Evolutionary conservation across 2,888 invertebrate genomes (phyloP).

Genomic region (Cantharis lateralis): DNA sequence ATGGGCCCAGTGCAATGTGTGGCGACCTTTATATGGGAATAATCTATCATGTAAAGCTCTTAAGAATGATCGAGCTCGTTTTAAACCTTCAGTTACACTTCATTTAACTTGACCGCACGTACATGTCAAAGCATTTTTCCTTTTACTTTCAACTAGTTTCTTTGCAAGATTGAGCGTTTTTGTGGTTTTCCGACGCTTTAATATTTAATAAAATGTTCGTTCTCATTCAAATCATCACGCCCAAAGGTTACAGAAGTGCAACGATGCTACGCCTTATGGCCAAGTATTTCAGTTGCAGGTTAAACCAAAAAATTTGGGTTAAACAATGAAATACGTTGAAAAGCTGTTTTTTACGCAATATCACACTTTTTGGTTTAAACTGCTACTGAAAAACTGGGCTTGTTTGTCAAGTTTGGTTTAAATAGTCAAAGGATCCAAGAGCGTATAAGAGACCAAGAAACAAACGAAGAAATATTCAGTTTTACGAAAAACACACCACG

Average conservation of each 20-base stretch:
- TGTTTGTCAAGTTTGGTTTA: no score
- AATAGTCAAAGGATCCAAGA: no score
- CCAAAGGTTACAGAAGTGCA: neutral
- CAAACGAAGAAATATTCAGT: no score
- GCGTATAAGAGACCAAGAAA: no score
- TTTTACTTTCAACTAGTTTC: neutral
- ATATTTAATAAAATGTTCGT: neutral
- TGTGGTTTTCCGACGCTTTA: neutral
- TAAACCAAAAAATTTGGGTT: no score
- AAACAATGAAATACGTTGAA: no score
- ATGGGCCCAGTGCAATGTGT: neutral
- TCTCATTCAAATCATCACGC: neutral
- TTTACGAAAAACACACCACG: no score
- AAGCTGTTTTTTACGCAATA: no score
- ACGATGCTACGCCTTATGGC: no score
- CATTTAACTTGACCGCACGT: neutral
- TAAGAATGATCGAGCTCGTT: neutral
- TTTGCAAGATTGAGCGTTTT: neutral
- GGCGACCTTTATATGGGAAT: neutral
- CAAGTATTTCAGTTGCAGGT: no score
- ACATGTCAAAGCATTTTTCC: neutral
- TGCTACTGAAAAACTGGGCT: no score
- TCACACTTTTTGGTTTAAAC: no score
- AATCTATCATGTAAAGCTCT: neutral
- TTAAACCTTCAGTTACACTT: neutral